phyloP scores from a whole-genome alignment of 2,797 vertebrate genomes.

The Rhincodon typus region DNA sequence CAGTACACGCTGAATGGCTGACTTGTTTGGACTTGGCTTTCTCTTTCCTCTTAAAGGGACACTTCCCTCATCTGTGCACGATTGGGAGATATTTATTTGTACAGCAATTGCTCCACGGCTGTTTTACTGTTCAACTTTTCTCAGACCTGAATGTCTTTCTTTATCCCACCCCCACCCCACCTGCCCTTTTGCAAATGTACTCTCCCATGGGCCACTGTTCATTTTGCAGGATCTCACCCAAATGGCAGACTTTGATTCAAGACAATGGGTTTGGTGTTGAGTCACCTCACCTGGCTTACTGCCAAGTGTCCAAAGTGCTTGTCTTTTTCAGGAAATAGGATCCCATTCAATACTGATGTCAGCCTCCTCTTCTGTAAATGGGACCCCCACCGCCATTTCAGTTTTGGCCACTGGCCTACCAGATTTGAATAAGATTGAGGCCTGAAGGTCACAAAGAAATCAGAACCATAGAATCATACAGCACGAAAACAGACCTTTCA shows the following conservation, averaged over 20 bases:
- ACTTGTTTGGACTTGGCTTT: too few relatives aligned
- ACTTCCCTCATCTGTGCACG: not conserved
- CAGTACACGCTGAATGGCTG: not conserved
- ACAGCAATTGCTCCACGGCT: not conserved
- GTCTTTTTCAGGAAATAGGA: not conserved
- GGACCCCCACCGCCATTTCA: not conserved
- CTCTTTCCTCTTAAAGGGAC: too few relatives aligned
- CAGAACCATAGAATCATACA: too few relatives aligned
- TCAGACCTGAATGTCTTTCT: not conserved
- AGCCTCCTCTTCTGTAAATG: not conserved
- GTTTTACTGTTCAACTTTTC: not conserved
- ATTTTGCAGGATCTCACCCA: not conserved
- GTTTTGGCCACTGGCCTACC: not conserved
- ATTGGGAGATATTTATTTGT: not conserved
- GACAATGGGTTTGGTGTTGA: not conserved
- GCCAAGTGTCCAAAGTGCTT: not conserved
- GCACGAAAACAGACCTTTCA: too few relatives aligned
- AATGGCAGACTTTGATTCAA: not conserved
- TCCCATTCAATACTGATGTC: not conserved
- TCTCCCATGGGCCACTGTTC: not conserved
- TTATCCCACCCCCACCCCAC: not conserved
- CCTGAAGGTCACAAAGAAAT: not conserved
- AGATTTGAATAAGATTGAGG: not conserved
- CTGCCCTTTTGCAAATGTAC: not conserved
- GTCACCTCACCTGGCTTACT: not conserved